These are phyloP conservation scores for Blastobasis lacticolella DNA, from an alignment of 2,888 invertebrate species.

Conservation along the genomic window DNA sequence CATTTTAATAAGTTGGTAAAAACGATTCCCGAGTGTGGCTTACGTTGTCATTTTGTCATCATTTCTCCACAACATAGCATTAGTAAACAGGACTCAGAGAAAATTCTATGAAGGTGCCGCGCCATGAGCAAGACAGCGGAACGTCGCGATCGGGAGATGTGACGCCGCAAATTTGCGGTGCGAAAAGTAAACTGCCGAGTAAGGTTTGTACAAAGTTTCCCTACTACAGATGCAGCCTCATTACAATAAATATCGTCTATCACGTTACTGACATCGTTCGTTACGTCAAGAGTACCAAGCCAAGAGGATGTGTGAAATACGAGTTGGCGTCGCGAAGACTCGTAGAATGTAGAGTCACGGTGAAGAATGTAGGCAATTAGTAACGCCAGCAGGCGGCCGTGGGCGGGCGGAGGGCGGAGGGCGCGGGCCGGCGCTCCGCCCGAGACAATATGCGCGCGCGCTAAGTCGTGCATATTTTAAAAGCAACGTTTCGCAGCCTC, in stretches of 20 bases:
- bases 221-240: no score
- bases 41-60: no score
- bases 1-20: no score
- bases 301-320: neutral
- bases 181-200: neutral
- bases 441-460: conserved; percentile 45
- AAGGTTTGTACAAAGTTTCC: no score
- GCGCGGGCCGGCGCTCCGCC: conserved; percentile 13
- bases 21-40: no score
- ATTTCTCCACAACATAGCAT: no score
- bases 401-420: conserved; percentile 2
- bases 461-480: conserved; percentile 66
- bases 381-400: no score
- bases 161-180: conserved; percentile 27
- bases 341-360: neutral
- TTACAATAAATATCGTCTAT: no score
- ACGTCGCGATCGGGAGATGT: conserved; percentile 18
- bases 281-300: no score
- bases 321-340: neutral
- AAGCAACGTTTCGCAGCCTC: conserved; percentile 67
- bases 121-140: conserved; percentile 1
- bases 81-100: neutral
- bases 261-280: no score
- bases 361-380: neutral
- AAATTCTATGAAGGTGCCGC: neutral